Evolutionary conservation across 2,113 vertebrate species (phyloP).

Genomic region (Labeo catla): DNA sequence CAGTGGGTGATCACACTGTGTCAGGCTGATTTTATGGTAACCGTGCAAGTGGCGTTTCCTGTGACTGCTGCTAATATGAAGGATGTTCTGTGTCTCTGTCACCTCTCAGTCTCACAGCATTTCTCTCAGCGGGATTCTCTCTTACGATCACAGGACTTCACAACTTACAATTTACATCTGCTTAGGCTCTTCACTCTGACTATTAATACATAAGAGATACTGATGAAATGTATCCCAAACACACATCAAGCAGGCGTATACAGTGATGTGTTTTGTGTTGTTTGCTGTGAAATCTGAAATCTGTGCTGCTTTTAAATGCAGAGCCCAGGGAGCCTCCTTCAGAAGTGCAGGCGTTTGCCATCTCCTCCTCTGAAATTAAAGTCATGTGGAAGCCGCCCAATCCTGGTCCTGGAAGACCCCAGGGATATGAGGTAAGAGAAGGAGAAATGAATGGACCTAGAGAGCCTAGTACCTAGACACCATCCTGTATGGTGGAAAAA

Average conservation of each 20-base stretch:
- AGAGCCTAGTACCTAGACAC: background rate
- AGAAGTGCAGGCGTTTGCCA: conserved; percentile 85
- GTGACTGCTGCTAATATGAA: conserved; percentile 31
- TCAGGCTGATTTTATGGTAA: background rate
- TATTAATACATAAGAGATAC: conserved; percentile 7
- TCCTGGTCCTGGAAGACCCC: conserved; percentile 89
- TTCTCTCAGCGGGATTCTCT: conserved; percentile 22
- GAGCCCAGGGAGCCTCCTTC: conserved; percentile 89
- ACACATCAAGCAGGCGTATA: background rate
- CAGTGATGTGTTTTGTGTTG: background rate
- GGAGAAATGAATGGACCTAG: background rate
- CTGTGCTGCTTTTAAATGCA: conserved; percentile 70
- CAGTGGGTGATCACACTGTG: background rate
- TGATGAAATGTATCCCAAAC: background rate
- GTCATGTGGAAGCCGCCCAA: conserved; percentile 87
- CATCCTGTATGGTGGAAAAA: background rate
- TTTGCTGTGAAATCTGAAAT: background rate
- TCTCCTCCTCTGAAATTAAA: conserved; percentile 91
- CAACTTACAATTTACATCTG: conserved; percentile 3
- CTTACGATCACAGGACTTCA: background rate
- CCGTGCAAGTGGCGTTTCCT: background rate
- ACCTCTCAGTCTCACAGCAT: background rate
- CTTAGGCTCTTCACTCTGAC: background rate
- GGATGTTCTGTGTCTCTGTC: conserved; percentile 32
- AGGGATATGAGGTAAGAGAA: conserved; percentile 88